Evolutionary conservation across 2,797 vertebrate genomes (phyloP), one percentile per base, ranked within the genome.

Genomic region (Cossypha dichroa): DNA sequence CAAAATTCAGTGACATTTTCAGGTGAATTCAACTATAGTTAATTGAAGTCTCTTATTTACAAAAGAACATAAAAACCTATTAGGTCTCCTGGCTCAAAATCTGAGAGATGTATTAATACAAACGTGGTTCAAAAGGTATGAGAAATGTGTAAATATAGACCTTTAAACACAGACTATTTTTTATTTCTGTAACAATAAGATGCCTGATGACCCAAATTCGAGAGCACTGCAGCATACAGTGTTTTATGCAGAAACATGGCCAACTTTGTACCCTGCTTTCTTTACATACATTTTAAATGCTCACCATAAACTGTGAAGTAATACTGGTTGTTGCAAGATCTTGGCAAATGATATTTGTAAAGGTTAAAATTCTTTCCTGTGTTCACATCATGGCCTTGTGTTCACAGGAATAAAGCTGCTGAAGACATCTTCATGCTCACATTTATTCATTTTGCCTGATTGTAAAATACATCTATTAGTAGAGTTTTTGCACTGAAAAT

Each of bases 401-500:
- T 31, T 92, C 54, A 64, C 20, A 87, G 33, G 31, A 88, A 74
- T 91, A 93, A 25, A 87, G 26, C 16, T 92, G 25, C 41, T 69
- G 26, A 97, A 95, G 77, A 95, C 31, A 78, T 26, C 40, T 75
- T 85, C 59, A 89, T 76, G 62, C 72, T 86, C 93, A 46, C 69
- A 74, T 43, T 56, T 86, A 74, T 40, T 74, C 60, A 70, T 94
- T 95, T 60, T 69, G 41, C 64, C 55, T 67, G 58, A 72, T 22
- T 15, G 3, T 77, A 75, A 94, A 64, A 91, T 76, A 72, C 8
- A 25, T 69, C 96, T 94, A 33, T 54, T 51, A 83, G 68, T 31
- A 93, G 64, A 79, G 6, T 26, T 75, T 90, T 87, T 85, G 40
- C 80, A 94, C 81, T 88, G 36, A 95, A 80, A 97, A 79, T 45